Evolutionary conservation across 2,797 vertebrate genomes (phyloP), one percentile per base, ranked within the genome.

Genomic region (Pseudocheirus occidentalis): DNA sequence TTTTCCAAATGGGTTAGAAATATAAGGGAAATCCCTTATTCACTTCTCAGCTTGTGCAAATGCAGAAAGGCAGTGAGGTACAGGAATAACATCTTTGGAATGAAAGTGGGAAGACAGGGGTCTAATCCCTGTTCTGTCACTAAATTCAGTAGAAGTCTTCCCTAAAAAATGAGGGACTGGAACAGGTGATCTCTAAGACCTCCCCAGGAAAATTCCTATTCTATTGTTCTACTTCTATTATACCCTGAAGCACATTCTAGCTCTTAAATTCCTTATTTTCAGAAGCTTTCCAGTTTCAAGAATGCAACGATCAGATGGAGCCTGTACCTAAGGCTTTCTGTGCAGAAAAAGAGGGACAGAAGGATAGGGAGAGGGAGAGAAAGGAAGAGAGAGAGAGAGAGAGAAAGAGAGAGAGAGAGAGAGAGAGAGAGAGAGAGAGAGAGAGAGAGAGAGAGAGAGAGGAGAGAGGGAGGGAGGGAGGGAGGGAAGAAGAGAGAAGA

Each of bases 321-420:
- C 40, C 40, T 46, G 7, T 87, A 24, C 40, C 0, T 87, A 46
- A 21, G 40, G 5, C 40, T 81, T 81, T 21, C 18, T 81, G n/a
- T 21, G 1, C 18, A 40, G 3, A 7, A 1, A 73, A 6, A 28
- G 1, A 4, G 10, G 28, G 24, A 9, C 0, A 9, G 4, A 27
- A 13, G 1, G 87, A 0, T 6, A 6, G 0, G 0, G 16, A 1
- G 2, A 0, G 0, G 1, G 16, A 3, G 16, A 9, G 40, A 34
- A 0, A 54, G n/a, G 0, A 0, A 21, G 18, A 2, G 27, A 5
- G 59, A 10, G 12, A 40, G 27, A 28, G n/a, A 18, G 50, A 0
- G 4, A 0, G 0, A 3, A 3, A 5, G 93, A 46, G 62, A 55
- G 50, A 29, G 28, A 29, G 13, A 12, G 3, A 1, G 3, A 7